Evolutionary conservation across 1,140 invertebrate species (phyloP), one percentile per base, ranked within the genome.

Genomic region (Aphelenchoides avenae): DNA sequence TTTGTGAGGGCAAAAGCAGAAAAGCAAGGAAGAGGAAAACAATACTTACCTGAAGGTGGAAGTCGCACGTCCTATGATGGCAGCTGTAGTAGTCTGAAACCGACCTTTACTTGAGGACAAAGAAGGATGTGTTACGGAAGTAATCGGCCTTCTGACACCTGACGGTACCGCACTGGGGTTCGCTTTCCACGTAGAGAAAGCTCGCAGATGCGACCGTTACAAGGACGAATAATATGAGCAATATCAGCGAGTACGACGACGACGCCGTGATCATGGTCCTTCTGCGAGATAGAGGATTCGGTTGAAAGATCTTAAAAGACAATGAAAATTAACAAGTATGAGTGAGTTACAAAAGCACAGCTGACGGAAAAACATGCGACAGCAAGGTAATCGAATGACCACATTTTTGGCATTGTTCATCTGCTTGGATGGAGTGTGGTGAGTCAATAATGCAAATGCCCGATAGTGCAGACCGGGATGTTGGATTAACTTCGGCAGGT

Each of bases 121-220:
- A 36, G 34, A 36, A 36, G 13, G 34, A 13, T 36, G 18, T 36
- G 13, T 36, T 36, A 13, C 34, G 34, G 13, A 18, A 36, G 18
- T 13, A 13, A 36, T 36, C 34, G 18, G 15, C 43, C 34, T 34
- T 15, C 26, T 46, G 43, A n/a, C 43, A 46, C 26, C 26, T 46
- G 43, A 18, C 15, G 15, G 4, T 3, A 29, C 3, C 3, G 34
- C 43, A 46, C 3, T 27, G 43, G n/a, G 29, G 26, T 3, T 30
- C 43, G n/a, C 43, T 46, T 46, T 15, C 34, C 43, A 46, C 34
- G 26, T 46, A 46, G 43, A 46, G 34, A 46, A 46, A 3, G 24
- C 26, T 46, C 11, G 43, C 15, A 5, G 34, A 20, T 24, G 29
- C 43, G 26, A 41, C 27, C 20, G 39, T 26, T 41, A 41, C 7